Evolutionary conservation across 2,797 vertebrate genomes (phyloP).

Genomic region (Tokudaia tokunoshimensis): DNA sequence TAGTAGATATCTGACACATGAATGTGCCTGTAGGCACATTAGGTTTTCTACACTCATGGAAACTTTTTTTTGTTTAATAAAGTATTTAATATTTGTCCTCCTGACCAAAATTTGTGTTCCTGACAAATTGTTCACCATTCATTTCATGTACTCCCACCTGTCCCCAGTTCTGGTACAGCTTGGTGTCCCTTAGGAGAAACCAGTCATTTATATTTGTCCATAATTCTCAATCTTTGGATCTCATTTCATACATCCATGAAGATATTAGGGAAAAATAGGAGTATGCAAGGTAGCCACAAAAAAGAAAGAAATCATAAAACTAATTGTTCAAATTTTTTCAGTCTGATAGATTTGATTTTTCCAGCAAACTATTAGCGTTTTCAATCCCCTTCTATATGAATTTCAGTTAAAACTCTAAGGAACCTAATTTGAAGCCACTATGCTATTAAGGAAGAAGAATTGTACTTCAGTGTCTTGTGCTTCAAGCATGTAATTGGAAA

Average conservation of each 20-base stretch:
- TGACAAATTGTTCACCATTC: not conserved
- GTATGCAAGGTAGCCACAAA: not conserved
- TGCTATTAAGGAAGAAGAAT: constrained; percentile 70
- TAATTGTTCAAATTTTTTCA: constrained; percentile 12
- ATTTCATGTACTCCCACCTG: not conserved
- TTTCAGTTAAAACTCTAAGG: constrained; percentile 70
- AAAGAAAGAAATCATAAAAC: not conserved
- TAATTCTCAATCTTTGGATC: not conserved
- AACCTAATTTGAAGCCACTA: constrained; percentile 70
- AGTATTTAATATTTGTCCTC: not conserved
- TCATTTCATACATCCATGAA: not conserved
- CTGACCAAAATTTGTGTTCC: not conserved
- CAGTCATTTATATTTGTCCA: not conserved
- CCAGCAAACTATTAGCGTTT: constrained; percentile 66
- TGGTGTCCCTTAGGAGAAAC: not conserved
- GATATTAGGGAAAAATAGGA: constrained; percentile 33
- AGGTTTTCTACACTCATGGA: not conserved
- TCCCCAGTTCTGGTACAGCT: not conserved
- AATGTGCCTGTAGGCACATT: not conserved
- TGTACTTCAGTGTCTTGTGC: constrained; percentile 65
- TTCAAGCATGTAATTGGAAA: constrained; percentile 81
- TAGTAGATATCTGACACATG: not conserved
- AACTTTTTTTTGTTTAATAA: not conserved
- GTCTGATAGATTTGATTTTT: constrained; percentile 55
- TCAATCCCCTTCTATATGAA: constrained; percentile 53